Percentiles rank a stretch among this genome's conserved stretches.
These are phyloP conservation scores for Perodicticus potto DNA, from an alignment of 2,797 vertebrate species.

Conservation along the genomic window DNA sequence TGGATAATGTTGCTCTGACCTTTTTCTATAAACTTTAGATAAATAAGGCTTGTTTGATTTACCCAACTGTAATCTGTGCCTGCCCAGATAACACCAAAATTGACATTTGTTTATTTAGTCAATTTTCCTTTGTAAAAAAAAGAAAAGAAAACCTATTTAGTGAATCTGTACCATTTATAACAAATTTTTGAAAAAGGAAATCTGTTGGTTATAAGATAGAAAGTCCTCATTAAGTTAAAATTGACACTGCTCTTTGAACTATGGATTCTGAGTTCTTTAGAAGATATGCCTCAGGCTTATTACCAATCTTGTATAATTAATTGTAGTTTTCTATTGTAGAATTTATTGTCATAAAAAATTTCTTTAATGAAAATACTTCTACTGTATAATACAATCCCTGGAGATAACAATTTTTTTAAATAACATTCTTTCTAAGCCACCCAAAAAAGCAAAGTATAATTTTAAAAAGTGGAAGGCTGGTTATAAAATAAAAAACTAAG, in stretches of 20 bases:
- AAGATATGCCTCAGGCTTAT: constrained; percentile 54
- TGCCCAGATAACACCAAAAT: not conserved
- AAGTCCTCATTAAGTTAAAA: constrained; percentile 75
- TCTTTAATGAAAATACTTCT: constrained; percentile 58
- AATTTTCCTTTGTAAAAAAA: constrained; percentile 56
- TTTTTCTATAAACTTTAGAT: constrained; percentile 54
- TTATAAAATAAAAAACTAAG: constrained; percentile 55
- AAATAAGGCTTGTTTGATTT: constrained; percentile 57
- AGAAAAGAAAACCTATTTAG: constrained; percentile 62
- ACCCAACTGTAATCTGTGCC: not conserved
- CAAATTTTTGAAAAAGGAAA: constrained; percentile 65
- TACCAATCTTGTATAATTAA: constrained; percentile 52
- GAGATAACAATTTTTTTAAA: constrained; percentile 52
- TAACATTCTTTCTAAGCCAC: constrained; percentile 44
- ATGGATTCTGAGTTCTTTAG: constrained; percentile 65
- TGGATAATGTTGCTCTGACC: constrained; percentile 14
- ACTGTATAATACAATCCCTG: constrained; percentile 36
- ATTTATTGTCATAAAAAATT: constrained; percentile 63
- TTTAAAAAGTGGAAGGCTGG: constrained; percentile 37
- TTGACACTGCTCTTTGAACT: constrained; percentile 56
- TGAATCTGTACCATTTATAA: constrained; percentile 52
- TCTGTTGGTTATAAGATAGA: constrained; percentile 56
- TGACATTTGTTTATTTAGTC: constrained; percentile 65
- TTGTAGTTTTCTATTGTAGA: constrained; percentile 67
- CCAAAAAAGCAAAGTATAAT: constrained; percentile 61